A percentile compares a stretch with the other conserved stretches of the same genome.
phyloP scores from a whole-genome alignment of 1,140 invertebrate genomes.

The Drosophila funebris region DNA sequence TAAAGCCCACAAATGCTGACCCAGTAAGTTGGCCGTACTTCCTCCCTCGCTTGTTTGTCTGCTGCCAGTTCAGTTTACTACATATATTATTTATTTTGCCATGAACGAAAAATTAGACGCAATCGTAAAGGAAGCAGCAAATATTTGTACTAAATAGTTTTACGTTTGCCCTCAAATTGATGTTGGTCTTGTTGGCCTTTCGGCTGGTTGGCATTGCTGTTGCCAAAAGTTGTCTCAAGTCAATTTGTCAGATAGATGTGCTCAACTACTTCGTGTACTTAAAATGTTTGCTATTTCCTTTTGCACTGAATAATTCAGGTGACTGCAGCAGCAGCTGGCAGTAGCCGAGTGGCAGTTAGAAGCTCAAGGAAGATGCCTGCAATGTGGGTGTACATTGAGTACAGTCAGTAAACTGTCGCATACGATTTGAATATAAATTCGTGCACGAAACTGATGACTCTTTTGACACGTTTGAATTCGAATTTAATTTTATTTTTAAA shows the following conservation, averaged over 20 bases:
- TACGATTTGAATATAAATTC: neutral
- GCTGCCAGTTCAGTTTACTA: neutral
- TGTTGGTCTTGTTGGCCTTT: slow-evolving; percentile 16
- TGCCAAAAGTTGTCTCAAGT: slow-evolving; percentile 56
- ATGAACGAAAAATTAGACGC: slow-evolving; percentile 28
- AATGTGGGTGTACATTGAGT: slow-evolving; percentile 21
- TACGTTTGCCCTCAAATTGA: slow-evolving; percentile 63
- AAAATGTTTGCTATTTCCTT: slow-evolving; percentile 59
- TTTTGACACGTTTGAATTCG: slow-evolving; percentile 52
- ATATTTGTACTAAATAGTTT: slow-evolving; percentile 76
- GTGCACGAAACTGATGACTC: slow-evolving; percentile 24
- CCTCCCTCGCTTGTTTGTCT: neutral
- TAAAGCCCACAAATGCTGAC: slow-evolving; percentile 23
- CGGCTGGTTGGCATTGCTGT: neutral
- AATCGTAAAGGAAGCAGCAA: slow-evolving; percentile 25
- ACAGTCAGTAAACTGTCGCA: slow-evolving; percentile 39
- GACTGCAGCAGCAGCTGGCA: slow-evolving; percentile 1
- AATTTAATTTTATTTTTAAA: slow-evolving; percentile 57
- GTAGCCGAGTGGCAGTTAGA: neutral
- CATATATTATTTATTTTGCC: slow-evolving; percentile 44
- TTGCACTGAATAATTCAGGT: slow-evolving; percentile 55
- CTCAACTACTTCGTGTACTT: slow-evolving; percentile 3
- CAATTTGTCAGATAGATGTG: slow-evolving; percentile 50
- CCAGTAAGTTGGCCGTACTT: slow-evolving; percentile 21
- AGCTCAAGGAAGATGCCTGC: neutral